These are phyloP conservation scores for Pemphigus obesinymphae DNA, from an alignment of 1,140 invertebrate species.

Conservation along the genomic window DNA sequence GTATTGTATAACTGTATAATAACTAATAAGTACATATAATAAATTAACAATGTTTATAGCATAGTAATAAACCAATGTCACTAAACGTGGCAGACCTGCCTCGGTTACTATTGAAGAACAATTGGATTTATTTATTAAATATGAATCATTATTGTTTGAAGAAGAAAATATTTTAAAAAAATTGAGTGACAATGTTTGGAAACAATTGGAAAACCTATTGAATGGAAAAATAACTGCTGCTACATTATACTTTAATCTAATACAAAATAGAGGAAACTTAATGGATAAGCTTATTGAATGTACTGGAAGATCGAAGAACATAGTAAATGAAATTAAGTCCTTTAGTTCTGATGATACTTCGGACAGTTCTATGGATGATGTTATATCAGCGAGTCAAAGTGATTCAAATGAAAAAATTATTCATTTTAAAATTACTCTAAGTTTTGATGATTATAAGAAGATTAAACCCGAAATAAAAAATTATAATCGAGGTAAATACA, in stretches of 20 bases:
- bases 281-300: neutral
- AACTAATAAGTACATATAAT: too few species aligned
- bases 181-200: neutral
- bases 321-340: neutral
- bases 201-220: neutral
- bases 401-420: neutral
- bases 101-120: neutral
- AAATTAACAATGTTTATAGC: neutral
- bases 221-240: neutral
- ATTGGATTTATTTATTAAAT: neutral
- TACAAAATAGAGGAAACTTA: neutral
- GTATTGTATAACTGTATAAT: neutral
- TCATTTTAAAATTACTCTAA: neutral
- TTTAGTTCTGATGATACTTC: too few species aligned
- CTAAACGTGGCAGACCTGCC: neutral
- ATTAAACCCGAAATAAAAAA: neutral
- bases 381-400: neutral
- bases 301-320: neutral
- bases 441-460: neutral
- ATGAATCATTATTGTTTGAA: neutral
- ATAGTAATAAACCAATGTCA: neutral
- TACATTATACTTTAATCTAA: neutral
- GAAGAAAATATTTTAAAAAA: neutral
- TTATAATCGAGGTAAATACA: neutral
- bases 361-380: too few species aligned